Evolutionary conservation across 2,888 invertebrate genomes (phyloP), one percentile per base, ranked within the genome.

Genomic region (Chrysotoxum bicinctum): DNA sequence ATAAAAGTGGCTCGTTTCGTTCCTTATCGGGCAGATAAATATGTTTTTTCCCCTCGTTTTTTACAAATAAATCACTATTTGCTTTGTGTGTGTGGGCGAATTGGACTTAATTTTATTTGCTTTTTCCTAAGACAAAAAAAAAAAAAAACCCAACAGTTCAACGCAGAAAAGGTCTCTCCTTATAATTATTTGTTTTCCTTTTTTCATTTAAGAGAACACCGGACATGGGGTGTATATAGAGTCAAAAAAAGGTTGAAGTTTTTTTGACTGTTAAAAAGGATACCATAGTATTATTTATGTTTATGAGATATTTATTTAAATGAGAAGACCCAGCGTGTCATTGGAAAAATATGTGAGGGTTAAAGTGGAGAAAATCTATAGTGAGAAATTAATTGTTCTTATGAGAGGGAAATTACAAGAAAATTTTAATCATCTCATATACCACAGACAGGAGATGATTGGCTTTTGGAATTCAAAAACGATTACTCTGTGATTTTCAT

Each of bases 11-110:
- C 79, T 79, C 74, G 69, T 74, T 84, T 43, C 79, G 16, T 74
- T 79, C 58, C 74, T 79, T 84, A 84, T 84, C 79, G 79, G 79
- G 79, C 70, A 74, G 64, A 84, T 84, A 83, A 79, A 84, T 84
- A 84, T 79, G 79, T 78, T 78, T 74, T 70, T 68, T 58, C 10
- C 21, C 56, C 54, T 26, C 4, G 26, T 26, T 83, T 78, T 69
- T 79, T 75, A 40, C 19, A 69, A 79, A 84, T 84, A 84, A 84
- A 84, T 84, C 83, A 84, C 79, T 79, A 79, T 74, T 78, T 70
- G 79, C 26, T 74, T 64, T 52, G 48, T 45, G 19, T 52, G 48
- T 45, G 19, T 45, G 19, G 56, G 52, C 37, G 74, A 56, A 62
- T 64, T 48, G 83, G 74, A 70, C 74, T 74, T 79, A 79, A 84